These are phyloP conservation scores for Euphysa ruthae DNA, from an alignment of 30 jellyfish, hydroid and myxozoan species.

Conservation along the genomic window DNA sequence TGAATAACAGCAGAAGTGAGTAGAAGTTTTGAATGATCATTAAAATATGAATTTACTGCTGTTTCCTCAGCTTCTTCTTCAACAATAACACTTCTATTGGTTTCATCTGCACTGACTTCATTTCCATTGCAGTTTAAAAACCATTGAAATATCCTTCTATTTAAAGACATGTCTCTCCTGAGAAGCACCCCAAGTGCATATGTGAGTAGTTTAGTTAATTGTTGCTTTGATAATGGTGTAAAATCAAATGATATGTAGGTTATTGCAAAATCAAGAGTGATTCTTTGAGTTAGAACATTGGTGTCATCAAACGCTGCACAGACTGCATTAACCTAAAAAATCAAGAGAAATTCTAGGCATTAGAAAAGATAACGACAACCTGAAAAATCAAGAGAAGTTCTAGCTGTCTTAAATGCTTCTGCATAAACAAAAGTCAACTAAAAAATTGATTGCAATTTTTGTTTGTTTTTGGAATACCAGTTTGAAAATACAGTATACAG, in stretches of 20 bases:
- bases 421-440: too few species aligned
- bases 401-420: too few species aligned
- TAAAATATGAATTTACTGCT: conserved; percentile 34
- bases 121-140: conserved; percentile 38
- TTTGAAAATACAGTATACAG: too few species aligned
- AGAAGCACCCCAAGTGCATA: conserved; percentile 71
- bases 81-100: conserved; percentile 17
- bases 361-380: too few species aligned
- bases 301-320: conserved; percentile 76
- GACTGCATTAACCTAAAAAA: conserved; percentile 68
- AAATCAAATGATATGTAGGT: conserved; percentile 51
- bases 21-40: conserved; percentile 37
- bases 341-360: background rate
- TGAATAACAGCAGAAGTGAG: conserved; percentile 66
- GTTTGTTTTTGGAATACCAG: too few species aligned
- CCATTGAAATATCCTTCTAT: conserved; percentile 87
- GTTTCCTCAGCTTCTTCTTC: conserved; percentile 30
- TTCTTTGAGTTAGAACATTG: conserved; percentile 72
- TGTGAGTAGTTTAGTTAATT: conserved; percentile 41
- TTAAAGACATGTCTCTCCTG: conserved; percentile 88
- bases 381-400: too few species aligned
- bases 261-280: conserved; percentile 66
- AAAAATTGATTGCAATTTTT: too few species aligned
- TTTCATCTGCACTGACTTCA: conserved; percentile 11
- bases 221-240: conserved; percentile 19